Conservation (phyloP, 2,797 vertebrate genomes). For the Triplophysa bombifrons region DNA sequence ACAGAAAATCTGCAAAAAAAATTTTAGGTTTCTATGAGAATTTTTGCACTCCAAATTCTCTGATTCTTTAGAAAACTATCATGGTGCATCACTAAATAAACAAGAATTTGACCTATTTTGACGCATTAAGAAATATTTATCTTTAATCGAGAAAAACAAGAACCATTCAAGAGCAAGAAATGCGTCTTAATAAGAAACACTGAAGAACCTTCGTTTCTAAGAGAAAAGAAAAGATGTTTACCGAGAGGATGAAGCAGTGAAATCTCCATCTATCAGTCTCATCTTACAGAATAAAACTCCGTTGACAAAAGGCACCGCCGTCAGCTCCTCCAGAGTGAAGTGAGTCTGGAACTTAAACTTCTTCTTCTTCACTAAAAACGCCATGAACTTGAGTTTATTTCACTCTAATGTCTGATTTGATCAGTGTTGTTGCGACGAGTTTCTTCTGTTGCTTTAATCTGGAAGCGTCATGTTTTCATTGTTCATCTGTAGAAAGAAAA, state of each 20-base stretch:
- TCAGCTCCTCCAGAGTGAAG: slow-evolving; percentile 94
- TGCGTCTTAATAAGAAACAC: no score
- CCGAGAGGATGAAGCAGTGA: slow-evolving; percentile 88
- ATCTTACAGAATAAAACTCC: slow-evolving; percentile 97
- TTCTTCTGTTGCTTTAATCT: background rate
- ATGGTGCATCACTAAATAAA: background rate
- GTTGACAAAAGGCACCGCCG: slow-evolving; percentile 94
- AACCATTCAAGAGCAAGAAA: no score
- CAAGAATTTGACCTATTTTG: background rate
- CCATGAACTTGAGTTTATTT: slow-evolving; percentile 71
- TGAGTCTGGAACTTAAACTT: slow-evolving; percentile 97
- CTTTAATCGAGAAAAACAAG: no score
- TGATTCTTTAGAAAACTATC: background rate
- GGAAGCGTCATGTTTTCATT: slow-evolving; percentile 14
- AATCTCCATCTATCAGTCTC: slow-evolving; percentile 90
- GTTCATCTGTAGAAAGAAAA: slow-evolving; percentile 1
- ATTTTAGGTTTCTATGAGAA: no score
- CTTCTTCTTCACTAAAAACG: slow-evolving; percentile 97
- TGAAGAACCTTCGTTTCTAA: no score
- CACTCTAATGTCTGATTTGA: no score
- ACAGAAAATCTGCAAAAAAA: background rate
- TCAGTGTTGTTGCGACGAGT: no score
- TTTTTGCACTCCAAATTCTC: background rate
- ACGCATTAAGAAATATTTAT: background rate
- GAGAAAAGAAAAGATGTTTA: slow-evolving; percentile 62